A percentile compares a stretch with the other conserved stretches of the same genome.
These are phyloP conservation scores for Mesopsocus fuscifrons DNA, from an alignment of 2,888 invertebrate species.

Conservation along the genomic window DNA sequence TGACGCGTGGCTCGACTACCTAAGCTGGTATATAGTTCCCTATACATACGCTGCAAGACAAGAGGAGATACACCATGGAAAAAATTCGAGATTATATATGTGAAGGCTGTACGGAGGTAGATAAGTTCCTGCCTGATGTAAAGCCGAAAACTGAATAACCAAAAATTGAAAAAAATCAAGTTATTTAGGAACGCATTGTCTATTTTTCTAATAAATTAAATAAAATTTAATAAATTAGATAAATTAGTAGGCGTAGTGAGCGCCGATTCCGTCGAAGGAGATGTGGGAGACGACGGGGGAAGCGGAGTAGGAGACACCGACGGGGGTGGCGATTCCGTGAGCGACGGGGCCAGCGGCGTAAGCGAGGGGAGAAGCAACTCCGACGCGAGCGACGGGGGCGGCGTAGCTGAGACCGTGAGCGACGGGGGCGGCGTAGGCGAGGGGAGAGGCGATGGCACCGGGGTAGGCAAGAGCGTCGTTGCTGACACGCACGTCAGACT, in stretches of 20 bases:
- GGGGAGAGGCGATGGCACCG: conserved; percentile 22
- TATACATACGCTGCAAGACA: too few species aligned
- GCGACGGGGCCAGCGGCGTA: conserved; percentile 22
- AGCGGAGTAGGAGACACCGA: too few species aligned
- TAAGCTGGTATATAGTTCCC: too few species aligned
- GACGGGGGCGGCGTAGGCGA: conserved; percentile 20
- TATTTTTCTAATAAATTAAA: conserved; percentile 6
- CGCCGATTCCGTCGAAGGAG: conserved; percentile 1
- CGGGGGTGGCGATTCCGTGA: conserved; percentile 19
- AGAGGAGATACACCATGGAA: too few species aligned
- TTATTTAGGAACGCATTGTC: too few species aligned
- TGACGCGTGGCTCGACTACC: too few species aligned
- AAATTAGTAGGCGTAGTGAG: conserved; percentile 14
- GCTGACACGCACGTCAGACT: conserved; percentile 35
- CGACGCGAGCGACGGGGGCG: conserved; percentile 21
- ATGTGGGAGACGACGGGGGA: conserved; percentile 10
- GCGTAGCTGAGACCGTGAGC: conserved; percentile 17
- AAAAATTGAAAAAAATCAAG: too few species aligned
- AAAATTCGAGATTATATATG: too few species aligned
- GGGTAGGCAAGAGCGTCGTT: conserved; percentile 30
- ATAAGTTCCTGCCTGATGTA: too few species aligned
- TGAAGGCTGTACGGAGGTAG: too few species aligned
- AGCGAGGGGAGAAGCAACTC: too few species aligned
- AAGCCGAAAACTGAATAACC: too few species aligned
- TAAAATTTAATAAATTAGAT: neutral